A percentile compares a stretch with the other conserved stretches of the same genome.
Conservation (phyloP, 2,113 vertebrate species). For the Cyanistes caeruleus region DNA sequence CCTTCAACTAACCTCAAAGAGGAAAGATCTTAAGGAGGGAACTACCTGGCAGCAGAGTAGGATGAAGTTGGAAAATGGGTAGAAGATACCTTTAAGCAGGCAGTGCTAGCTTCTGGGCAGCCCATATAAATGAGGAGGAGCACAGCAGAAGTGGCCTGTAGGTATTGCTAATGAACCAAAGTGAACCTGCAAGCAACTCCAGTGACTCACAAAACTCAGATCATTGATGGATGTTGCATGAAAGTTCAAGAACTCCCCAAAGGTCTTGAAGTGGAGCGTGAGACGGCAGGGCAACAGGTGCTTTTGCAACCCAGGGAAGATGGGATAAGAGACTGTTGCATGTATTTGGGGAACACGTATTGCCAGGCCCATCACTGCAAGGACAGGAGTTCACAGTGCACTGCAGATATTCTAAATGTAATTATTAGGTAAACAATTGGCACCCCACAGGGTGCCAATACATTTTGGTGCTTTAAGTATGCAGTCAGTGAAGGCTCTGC, state of each 20-base stretch:
- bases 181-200: not conserved
- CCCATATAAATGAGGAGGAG: not conserved
- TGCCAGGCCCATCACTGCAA: not conserved
- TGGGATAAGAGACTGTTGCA: not conserved
- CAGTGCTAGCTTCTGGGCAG: not conserved
- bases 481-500: not conserved
- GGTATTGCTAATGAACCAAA: not conserved
- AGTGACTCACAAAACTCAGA: not conserved
- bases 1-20: not conserved
- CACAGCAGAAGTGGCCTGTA: not conserved
- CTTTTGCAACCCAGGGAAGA: not conserved
- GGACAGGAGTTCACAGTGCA: not conserved
- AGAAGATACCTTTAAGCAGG: not conserved
- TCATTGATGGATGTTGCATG: not conserved
- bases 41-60: not conserved
- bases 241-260: not conserved
- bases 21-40: not conserved
- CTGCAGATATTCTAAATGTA: not conserved
- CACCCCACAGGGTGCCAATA: not conserved
- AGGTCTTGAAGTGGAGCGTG: not conserved
- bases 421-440: not conserved
- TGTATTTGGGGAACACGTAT: not conserved
- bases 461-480: not conserved
- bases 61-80: not conserved
- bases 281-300: not conserved